phyloP scores from a whole-genome alignment of 2,797 vertebrate genomes.

The Rhinatrema bivittatum region DNA sequence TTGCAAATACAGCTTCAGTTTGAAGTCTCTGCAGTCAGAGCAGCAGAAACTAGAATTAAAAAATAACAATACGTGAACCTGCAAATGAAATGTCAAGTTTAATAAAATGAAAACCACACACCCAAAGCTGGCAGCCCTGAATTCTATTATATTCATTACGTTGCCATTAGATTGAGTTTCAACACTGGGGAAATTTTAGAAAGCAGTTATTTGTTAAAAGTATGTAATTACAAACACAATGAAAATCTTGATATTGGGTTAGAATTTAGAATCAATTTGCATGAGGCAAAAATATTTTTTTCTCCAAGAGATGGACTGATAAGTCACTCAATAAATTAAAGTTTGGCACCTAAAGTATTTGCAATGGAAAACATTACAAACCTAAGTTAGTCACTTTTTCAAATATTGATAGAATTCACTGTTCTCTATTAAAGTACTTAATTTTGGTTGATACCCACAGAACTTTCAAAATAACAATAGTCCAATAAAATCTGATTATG shows the following conservation, averaged over 20 bases:
- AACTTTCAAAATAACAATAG: no score
- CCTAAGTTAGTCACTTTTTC: no score
- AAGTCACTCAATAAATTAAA: no score
- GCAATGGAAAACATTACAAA: no score
- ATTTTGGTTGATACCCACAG: no score
- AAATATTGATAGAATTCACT: no score
- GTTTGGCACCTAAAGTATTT: no score
- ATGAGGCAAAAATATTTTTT: neutral
- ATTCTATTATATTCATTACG: conserved; percentile 8
- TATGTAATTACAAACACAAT: no score
- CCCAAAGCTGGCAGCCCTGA: conserved; percentile 2
- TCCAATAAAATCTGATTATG: no score
- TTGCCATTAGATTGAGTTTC: conserved; percentile 4
- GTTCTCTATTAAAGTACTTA: no score
- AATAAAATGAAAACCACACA: conserved; percentile 19
- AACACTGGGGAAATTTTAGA: neutral
- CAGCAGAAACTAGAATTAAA: conserved; percentile 13
- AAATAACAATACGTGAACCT: conserved; percentile 17
- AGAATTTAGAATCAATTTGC: neutral
- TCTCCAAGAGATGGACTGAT: no score
- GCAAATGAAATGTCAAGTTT: conserved; percentile 37
- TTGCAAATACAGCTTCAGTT: conserved; percentile 12
- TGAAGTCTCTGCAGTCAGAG: conserved; percentile 7
- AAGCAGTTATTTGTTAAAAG: no score
- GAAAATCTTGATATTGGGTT: neutral